Evolutionary conservation across 2,888 invertebrate species (phyloP), one percentile per base, ranked within the genome.

Genomic region (Xanthia togata): DNA sequence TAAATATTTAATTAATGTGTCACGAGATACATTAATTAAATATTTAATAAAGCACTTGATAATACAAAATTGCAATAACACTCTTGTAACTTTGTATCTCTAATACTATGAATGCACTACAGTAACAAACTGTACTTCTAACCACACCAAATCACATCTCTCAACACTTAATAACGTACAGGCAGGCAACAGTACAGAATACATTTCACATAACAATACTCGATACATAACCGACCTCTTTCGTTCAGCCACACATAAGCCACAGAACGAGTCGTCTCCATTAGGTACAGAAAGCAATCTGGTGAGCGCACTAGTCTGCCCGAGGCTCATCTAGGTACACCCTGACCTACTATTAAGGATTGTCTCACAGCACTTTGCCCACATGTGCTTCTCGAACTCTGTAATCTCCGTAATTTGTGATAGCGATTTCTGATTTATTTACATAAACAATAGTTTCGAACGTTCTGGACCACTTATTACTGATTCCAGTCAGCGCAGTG

Each of bases 381-480:
- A 93, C 92, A 93, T 92, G 92, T 94, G 90, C 92, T 91, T 90
- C 89, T 88, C 87, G 89, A 85, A 92, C 91, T 90, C 93, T 94
- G 91, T 95, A 96, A 96, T 96, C 95, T 96, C 92, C 94, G 92
- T 95, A 96, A 96, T 96, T 95, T 95, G 93, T 91, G 93, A 94
- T 93, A 93, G 90, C 88, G 90, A 91, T 93, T 86, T 90, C 88
- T 94, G 95, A 95, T 96, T 95, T 96, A 96, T 96, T 95, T 94
- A 94, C 94, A 91, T 93, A 93, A 93, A 95, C 93, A 94, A 94
- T 93, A 93, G 91, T 89, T 88, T 84, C 82, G 83, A 84, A 85
- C 73, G 79, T 83, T 77, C 75, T 83, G 73, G 82, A 84, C 81
- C 87, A 90, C 89, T 90, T 91, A 95, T 95, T 95, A 95, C 88